A percentile compares a stretch with the other conserved stretches of the same genome.
These are phyloP conservation scores for Conus ventricosus DNA, from an alignment of 1,140 invertebrate genomes.

Conservation along the genomic window DNA sequence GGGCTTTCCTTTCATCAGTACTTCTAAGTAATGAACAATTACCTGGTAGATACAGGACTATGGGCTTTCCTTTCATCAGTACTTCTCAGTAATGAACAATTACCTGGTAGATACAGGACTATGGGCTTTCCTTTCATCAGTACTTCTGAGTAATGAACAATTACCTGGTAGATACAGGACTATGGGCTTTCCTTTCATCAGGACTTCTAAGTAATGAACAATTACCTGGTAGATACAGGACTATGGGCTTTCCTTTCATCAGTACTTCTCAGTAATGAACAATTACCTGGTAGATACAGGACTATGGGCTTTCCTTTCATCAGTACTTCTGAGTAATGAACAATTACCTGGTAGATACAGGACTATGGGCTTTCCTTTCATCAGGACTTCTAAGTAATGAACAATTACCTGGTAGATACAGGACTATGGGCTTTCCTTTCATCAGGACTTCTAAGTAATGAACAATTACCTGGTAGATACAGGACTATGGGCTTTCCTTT, in stretches of 20 bases:
- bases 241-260: background rate
- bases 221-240: background rate
- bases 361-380: background rate
- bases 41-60: background rate
- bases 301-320: background rate
- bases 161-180: background rate
- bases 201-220: too few relatives aligned
- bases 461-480: background rate
- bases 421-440: background rate
- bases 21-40: too few relatives aligned
- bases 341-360: background rate
- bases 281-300: background rate
- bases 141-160: too few relatives aligned
- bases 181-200: background rate
- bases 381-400: background rate
- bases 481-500: background rate
- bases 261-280: background rate
- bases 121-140: background rate
- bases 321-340: background rate
- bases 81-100: too few relatives aligned
- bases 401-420: background rate
- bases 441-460: background rate
- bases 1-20: background rate
- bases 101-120: background rate
- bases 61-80: background rate